These are phyloP conservation scores for Megaptera novaeangliae DNA, from an alignment of 2,113 vertebrate species.

Conservation along the genomic window DNA sequence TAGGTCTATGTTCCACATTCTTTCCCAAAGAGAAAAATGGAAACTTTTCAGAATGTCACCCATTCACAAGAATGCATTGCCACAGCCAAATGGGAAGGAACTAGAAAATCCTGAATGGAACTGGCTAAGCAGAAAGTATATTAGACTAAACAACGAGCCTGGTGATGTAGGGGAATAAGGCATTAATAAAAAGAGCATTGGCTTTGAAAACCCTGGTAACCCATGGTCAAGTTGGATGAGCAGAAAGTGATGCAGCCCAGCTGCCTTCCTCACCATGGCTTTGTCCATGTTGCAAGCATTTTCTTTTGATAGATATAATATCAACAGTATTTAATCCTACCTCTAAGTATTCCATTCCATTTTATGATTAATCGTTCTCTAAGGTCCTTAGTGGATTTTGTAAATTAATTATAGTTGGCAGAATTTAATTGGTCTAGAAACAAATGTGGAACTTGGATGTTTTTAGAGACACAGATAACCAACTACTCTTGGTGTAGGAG, in stretches of 20 bases:
- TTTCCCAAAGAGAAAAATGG: conserved; percentile 57
- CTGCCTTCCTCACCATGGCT: not conserved
- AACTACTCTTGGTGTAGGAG: not conserved
- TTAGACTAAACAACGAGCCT: conserved; percentile 49
- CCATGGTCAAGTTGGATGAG: conserved; percentile 28
- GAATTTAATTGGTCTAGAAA: not conserved
- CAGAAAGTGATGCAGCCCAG: conserved; percentile 24
- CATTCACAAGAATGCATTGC: conserved; percentile 46
- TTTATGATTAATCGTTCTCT: not conserved
- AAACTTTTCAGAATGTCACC: conserved; percentile 50
- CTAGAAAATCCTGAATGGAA: conserved; percentile 60
- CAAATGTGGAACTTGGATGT: not conserved
- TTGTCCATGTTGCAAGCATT: not conserved
- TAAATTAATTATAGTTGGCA: not conserved
- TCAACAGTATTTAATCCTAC: not conserved
- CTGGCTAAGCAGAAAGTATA: conserved; percentile 56
- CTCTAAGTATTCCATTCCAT: not conserved
- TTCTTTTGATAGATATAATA: not conserved
- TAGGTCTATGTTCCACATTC: conserved; percentile 12
- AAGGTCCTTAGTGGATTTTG: not conserved
- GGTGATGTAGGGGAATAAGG: not conserved
- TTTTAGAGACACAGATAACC: not conserved
- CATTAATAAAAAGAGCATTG: conserved; percentile 15
- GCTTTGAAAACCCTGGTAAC: conserved; percentile 34
- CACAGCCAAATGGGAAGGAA: conserved; percentile 46